These are phyloP conservation scores for Ivindomyrus marchei DNA, from an alignment of 2,113 vertebrate species.

Conservation along the genomic window DNA sequence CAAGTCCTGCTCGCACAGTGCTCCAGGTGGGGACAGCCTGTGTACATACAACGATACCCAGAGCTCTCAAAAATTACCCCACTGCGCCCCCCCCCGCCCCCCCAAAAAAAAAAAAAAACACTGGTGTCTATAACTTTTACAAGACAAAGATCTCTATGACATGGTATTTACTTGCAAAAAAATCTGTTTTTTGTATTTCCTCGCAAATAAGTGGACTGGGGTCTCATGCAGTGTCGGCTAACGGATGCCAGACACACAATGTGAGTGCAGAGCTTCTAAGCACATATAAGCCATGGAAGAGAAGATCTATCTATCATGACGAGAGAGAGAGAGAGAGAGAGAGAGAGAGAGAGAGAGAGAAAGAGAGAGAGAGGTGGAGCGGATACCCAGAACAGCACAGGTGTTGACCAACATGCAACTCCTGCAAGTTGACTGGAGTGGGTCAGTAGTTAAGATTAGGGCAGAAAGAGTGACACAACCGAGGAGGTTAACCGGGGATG, in stretches of 20 bases:
- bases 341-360: neutral
- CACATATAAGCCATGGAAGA: neutral
- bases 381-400: neutral
- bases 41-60: neutral
- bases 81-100: neutral
- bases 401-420: neutral
- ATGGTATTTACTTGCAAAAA: neutral
- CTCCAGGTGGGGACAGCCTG: neutral
- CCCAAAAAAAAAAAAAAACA: neutral
- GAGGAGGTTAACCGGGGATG: neutral
- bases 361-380: neutral
- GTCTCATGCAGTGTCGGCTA: neutral
- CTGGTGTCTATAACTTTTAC: neutral
- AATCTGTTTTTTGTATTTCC: neutral
- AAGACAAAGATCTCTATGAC: neutral
- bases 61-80: conserved; percentile 6
- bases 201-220: neutral
- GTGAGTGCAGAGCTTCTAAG: neutral
- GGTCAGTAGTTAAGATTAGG: neutral
- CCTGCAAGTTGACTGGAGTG: neutral
- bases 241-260: neutral
- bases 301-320: neutral
- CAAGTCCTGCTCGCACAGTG: neutral
- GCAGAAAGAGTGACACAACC: neutral
- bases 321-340: neutral